These are phyloP conservation scores for Epizoanthus rinbou DNA, from an alignment of 92 coral and sea anemone genomes.

Conservation along the genomic window DNA sequence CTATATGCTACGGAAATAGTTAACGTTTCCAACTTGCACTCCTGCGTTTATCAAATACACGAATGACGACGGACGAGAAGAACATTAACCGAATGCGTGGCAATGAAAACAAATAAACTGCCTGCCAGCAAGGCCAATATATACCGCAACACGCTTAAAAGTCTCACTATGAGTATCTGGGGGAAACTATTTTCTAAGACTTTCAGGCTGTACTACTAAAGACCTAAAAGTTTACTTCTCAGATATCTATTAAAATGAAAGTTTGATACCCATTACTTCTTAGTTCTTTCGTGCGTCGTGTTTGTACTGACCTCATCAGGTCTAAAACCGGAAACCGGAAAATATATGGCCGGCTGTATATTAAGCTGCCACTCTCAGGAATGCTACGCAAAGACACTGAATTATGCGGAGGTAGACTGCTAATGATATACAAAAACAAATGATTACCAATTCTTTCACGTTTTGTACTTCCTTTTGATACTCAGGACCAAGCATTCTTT, in stretches of 20 bases:
- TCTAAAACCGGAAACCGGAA: conserved; percentile 34
- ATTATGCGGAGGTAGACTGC: neutral
- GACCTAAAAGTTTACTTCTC: neutral
- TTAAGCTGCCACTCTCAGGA: conserved; percentile 19
- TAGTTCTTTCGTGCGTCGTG: conserved; percentile 7
- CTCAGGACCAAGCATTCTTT: conserved; percentile 29
- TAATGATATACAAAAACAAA: conserved; percentile 40
- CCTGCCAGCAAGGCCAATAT: conserved; percentile 12
- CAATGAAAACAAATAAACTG: conserved; percentile 6
- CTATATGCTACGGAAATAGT: neutral
- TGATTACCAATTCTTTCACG: conserved; percentile 35
- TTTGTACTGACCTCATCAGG: conserved; percentile 20
- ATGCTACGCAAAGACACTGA: neutral
- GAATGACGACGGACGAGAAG: neutral
- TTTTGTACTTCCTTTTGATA: conserved; percentile 8
- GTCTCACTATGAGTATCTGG: neutral
- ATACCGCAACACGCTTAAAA: neutral
- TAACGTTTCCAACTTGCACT: neutral
- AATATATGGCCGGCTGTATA: conserved; percentile 32
- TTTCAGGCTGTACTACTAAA: neutral
- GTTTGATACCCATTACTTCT: neutral
- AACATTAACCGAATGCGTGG: neutral
- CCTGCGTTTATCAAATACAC: neutral
- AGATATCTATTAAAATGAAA: neutral
- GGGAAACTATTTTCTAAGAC: neutral